Conservation (phyloP, 2,113 vertebrate species). For the Galemys pyrenaicus region DNA sequence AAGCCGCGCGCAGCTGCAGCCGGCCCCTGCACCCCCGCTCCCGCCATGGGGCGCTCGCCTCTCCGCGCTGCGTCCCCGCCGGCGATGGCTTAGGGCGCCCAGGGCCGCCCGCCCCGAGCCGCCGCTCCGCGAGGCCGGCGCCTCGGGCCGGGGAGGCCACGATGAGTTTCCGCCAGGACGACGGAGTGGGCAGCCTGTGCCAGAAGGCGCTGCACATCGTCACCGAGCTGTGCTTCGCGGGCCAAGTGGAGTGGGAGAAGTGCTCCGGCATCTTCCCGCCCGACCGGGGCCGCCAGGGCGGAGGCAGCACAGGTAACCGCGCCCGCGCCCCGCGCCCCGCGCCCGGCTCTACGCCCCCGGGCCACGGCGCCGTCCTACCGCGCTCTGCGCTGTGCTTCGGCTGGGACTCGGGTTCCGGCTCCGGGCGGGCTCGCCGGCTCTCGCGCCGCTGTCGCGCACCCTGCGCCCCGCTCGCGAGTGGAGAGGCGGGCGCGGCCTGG, state of each 20-base stretch:
- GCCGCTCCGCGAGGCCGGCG: too few species aligned
- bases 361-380: background rate
- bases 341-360: too few species aligned
- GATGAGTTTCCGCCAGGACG: constrained; percentile 92
- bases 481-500: too few species aligned
- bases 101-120: too few species aligned
- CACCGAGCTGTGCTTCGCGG: constrained; percentile 95
- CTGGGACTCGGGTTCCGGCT: too few species aligned
- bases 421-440: too few species aligned
- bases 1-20: background rate
- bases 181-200: constrained; percentile 94
- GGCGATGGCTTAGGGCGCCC: background rate
- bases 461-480: too few species aligned
- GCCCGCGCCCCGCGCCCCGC: background rate
- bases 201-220: constrained; percentile 96
- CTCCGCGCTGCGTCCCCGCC: background rate
- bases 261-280: constrained; percentile 94
- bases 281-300: constrained; percentile 90
- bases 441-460: too few species aligned
- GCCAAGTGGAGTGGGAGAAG: constrained; percentile 94
- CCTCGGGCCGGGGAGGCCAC: background rate
- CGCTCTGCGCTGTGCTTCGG: background rate
- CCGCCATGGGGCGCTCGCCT: too few species aligned
- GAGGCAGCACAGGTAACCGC: constrained; percentile 90
- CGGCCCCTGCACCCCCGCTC: background rate